Percentiles rank a stretch among this genome's conserved stretches.
phyloP scores from a whole-genome alignment of 2,888 invertebrate species.

The Callimorpha dominula region DNA sequence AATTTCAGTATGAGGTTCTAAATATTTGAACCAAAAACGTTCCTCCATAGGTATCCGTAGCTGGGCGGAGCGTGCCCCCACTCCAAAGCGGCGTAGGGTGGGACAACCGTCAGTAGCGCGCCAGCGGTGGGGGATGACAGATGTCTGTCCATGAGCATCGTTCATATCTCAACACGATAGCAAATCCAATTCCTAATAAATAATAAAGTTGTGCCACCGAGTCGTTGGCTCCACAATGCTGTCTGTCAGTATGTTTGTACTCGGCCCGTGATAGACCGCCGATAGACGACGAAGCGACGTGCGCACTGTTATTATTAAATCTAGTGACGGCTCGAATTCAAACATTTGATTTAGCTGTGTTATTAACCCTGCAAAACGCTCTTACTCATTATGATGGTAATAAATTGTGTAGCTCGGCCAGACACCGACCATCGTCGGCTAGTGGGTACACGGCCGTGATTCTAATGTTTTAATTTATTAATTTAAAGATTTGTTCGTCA shows the following conservation, averaged over 20 bases:
- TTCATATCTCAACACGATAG: conserved; percentile 80
- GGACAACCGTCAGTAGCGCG: conserved; percentile 70
- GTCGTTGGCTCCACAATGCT: conserved; percentile 40
- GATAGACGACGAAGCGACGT: conserved; percentile 27
- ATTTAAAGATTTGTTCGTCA: not conserved
- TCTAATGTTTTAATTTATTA: not conserved
- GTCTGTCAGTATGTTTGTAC: conserved; percentile 56
- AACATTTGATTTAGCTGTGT: conserved; percentile 59
- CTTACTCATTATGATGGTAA: conserved; percentile 51
- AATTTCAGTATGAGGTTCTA: conserved; percentile 36
- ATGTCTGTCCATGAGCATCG: conserved; percentile 74
- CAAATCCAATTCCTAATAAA: conserved; percentile 79
- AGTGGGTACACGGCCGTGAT: not conserved
- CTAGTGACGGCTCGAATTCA: conserved; percentile 57
- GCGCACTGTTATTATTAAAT: conserved; percentile 44
- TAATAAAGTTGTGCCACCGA: conserved; percentile 58
- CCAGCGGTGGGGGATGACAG: conserved; percentile 81
- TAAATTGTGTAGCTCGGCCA: conserved; percentile 38
- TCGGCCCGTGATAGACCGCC: conserved; percentile 38
- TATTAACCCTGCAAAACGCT: conserved; percentile 51
- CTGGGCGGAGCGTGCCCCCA: conserved; percentile 65
- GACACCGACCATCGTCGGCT: conserved; percentile 7
- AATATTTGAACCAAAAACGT: conserved; percentile 27
- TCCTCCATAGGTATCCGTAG: conserved; percentile 48
- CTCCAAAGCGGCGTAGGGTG: conserved; percentile 61